These are phyloP conservation scores for Caloenas nicobarica DNA, from an alignment of 2,113 vertebrate genomes.

Conservation along the genomic window DNA sequence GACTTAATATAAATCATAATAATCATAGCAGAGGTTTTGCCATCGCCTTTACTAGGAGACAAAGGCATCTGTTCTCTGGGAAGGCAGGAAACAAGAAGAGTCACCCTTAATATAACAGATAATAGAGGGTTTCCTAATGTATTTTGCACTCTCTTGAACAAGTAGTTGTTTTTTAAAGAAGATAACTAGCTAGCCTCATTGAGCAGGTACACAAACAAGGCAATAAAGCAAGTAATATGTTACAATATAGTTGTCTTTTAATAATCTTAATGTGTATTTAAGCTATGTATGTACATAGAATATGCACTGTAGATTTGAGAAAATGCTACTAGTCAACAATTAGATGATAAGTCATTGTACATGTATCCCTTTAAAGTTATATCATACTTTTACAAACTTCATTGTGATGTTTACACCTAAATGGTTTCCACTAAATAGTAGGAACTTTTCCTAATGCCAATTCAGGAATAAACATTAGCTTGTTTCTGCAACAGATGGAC, in stretches of 20 bases:
- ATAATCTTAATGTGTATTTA: not conserved
- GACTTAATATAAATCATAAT: not conserved
- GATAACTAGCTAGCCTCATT: not conserved
- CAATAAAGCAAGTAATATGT: not conserved
- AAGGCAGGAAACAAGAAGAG: not conserved
- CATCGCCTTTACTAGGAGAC: not conserved
- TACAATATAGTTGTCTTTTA: not conserved
- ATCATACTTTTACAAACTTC: not conserved
- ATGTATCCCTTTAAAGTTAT: not conserved
- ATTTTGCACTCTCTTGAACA: not conserved
- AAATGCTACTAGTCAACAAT: not conserved
- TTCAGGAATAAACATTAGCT: not conserved
- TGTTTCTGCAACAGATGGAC: not conserved
- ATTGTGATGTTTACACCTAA: not conserved
- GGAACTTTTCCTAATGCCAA: not conserved
- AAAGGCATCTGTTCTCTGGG: not conserved
- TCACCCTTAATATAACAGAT: not conserved
- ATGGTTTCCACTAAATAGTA: not conserved
- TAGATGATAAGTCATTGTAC: not conserved
- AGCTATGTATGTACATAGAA: not conserved
- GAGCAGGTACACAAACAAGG: not conserved
- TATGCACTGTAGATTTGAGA: not conserved
- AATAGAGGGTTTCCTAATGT: not conserved
- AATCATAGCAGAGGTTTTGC: not conserved
- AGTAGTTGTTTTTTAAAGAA: not conserved